Conservation (phyloP, 2,113 vertebrate genomes). For the Nothobranchius kuhntae region DNA sequence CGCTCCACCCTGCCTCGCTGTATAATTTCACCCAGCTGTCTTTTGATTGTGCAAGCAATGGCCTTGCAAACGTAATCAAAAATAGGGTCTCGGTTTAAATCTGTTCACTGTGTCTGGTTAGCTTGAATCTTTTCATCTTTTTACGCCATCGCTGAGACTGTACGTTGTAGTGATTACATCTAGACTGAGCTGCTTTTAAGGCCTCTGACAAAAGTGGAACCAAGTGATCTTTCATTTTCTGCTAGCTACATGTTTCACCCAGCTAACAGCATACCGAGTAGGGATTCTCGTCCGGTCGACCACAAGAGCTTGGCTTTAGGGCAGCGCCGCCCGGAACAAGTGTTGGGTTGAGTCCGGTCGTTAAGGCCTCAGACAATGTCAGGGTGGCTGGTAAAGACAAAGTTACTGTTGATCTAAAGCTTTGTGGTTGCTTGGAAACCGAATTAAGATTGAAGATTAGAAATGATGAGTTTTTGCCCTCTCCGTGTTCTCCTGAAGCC, state of each 20-base stretch:
- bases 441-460: no score
- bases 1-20: conserved; percentile 50
- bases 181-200: conserved; percentile 6
- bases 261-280: conserved; percentile 50
- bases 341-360: background rate
- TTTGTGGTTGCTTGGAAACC: no score
- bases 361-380: background rate
- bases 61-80: conserved; percentile 54
- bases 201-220: conserved; percentile 15
- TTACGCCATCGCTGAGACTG: conserved; percentile 17
- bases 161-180: conserved; percentile 15
- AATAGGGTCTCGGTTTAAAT: conserved; percentile 26
- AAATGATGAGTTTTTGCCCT: conserved; percentile 4
- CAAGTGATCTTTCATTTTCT: conserved; percentile 15
- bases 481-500: background rate
- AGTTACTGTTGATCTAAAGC: no score
- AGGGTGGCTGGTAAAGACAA: no score
- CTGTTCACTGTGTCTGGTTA: conserved; percentile 22
- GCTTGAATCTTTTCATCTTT: conserved; percentile 10
- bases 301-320: background rate
- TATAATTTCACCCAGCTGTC: conserved; percentile 67
- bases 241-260: conserved; percentile 30
- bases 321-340: background rate
- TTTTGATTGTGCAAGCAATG: conserved; percentile 57
- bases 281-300: conserved; percentile 57